Evolutionary conservation across 1,140 invertebrate species (phyloP).

Genomic region (Batillaria attramentaria): DNA sequence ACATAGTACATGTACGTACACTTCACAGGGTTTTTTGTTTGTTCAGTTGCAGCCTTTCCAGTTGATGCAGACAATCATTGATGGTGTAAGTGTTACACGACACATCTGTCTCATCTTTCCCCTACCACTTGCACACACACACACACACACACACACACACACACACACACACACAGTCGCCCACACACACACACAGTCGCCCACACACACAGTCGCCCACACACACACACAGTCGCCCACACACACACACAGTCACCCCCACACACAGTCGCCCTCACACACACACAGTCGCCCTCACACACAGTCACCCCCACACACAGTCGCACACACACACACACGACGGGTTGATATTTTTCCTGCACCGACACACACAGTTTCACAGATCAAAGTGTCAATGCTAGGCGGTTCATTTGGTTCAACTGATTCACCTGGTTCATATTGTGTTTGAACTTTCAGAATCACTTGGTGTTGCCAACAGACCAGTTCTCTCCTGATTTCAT

Average conservation of each 20-base stretch:
- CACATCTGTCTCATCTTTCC: not conserved
- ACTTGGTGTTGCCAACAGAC: slow-evolving; percentile 87
- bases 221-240: no score
- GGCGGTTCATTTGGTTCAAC: no score
- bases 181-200: no score
- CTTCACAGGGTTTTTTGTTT: slow-evolving; percentile 4
- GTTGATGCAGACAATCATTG: slow-evolving; percentile 52
- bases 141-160: no score
- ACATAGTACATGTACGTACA: not conserved
- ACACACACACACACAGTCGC: no score
- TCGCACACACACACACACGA: not conserved
- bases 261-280: no score
- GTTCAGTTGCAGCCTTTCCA: slow-evolving; percentile 48
- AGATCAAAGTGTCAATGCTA: not conserved
- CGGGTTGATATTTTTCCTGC: not conserved
- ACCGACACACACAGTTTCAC: not conserved
- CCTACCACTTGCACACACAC: not conserved
- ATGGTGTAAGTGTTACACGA: slow-evolving; percentile 48
- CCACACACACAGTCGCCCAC: no score
- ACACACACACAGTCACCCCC: no score
- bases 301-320: not conserved
- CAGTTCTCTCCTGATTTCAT: slow-evolving; percentile 92
- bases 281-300: no score
- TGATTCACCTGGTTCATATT: not conserved
- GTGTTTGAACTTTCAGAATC: slow-evolving; percentile 73